Evolutionary conservation across 2,797 vertebrate species (phyloP).

Genomic region (Phaenicophaeus curvirostris): DNA sequence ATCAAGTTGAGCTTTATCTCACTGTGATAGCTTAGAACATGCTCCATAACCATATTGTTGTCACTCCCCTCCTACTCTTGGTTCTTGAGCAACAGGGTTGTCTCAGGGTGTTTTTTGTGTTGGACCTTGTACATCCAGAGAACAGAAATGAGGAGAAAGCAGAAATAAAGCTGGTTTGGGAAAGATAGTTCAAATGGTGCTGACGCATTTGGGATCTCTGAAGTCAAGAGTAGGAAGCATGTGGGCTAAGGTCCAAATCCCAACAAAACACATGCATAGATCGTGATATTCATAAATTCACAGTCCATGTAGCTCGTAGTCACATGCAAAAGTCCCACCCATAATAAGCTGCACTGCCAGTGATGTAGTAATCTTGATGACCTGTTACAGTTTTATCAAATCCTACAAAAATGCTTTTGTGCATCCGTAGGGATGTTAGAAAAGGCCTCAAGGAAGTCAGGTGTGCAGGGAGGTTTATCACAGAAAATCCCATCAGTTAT

Average conservation of each 20-base stretch:
- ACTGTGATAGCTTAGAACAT: too few species aligned
- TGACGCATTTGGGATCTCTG: neutral
- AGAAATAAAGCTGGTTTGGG: neutral
- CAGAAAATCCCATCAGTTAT: neutral
- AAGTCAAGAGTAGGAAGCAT: neutral
- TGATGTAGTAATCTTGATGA: neutral
- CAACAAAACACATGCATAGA: neutral
- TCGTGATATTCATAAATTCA: accelerated
- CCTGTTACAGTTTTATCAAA: neutral
- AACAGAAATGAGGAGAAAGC: too few species aligned
- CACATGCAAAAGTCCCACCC: neutral
- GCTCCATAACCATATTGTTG: too few species aligned
- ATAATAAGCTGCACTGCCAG: neutral
- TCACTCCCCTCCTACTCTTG: too few species aligned
- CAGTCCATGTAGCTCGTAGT: accelerated
- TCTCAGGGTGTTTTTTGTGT: too few species aligned
- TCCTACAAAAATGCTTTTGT: neutral
- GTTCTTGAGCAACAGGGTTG: too few species aligned
- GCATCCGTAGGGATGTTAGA: neutral
- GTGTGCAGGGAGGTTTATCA: neutral
- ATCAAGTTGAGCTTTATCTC: too few species aligned
- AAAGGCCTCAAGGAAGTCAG: neutral
- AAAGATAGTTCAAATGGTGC: neutral
- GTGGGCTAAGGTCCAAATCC: neutral
- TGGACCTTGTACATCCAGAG: neutral